Conservation (phyloP, 2,888 invertebrate genomes). For the Heliconius erato region DNA sequence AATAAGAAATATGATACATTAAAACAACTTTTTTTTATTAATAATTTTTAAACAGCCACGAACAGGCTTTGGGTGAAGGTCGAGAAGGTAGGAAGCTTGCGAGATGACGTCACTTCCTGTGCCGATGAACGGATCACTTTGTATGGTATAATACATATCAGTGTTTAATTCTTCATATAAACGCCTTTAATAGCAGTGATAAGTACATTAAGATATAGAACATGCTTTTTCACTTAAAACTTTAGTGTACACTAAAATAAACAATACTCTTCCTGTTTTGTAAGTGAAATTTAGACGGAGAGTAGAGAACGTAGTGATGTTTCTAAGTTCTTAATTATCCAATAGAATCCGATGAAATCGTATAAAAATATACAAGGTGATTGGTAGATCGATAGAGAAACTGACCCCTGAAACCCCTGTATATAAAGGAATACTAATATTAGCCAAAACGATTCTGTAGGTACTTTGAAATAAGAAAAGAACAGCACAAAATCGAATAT, state of each 20-base stretch:
- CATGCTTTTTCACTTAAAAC: conserved; percentile 12
- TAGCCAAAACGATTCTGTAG: not conserved
- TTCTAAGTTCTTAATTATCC: not conserved
- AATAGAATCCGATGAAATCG: not conserved
- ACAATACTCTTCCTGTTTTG: not conserved
- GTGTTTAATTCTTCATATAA: conserved; percentile 37
- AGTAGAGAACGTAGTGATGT: not conserved
- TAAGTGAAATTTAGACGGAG: not conserved
- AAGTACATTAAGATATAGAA: conserved; percentile 20
- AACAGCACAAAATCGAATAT: not conserved
- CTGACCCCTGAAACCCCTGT: too few relatives aligned
- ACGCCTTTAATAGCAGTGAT: conserved; percentile 32
- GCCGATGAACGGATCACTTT: conserved; percentile 66
- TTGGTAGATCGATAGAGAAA: too few relatives aligned
- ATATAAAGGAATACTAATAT: not conserved
- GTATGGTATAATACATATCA: conserved; percentile 17
- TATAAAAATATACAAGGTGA: not conserved
- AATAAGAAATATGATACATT: conserved; percentile 16
- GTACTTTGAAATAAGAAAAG: not conserved
- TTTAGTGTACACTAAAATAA: not conserved
- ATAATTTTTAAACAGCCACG: conserved; percentile 34
- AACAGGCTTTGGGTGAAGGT: conserved; percentile 77
- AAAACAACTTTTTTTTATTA: conserved; percentile 35
- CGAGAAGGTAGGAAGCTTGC: conserved; percentile 66
- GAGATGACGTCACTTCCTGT: conserved; percentile 79